A percentile compares a stretch with the other conserved stretches of the same genome.
Conservation (phyloP, 1,140 invertebrate genomes). For the honey bee (Apis mellifera) region DNA sequence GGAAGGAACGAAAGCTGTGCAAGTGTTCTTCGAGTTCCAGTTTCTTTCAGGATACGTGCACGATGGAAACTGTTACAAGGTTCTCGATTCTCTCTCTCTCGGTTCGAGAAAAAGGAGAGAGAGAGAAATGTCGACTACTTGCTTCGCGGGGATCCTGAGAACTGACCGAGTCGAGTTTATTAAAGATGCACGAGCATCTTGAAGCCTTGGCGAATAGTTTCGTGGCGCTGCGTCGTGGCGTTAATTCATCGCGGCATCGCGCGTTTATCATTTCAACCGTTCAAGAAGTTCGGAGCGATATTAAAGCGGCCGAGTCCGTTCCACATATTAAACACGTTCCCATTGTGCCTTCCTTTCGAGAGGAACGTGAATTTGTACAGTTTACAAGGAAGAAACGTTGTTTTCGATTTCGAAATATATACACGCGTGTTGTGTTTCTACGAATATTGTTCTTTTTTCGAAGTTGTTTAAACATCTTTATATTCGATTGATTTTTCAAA, state of each 20-base stretch:
- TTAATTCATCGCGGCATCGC: neutral
- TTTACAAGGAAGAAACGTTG: no score
- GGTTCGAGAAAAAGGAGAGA: no score
- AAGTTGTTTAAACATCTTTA: no score
- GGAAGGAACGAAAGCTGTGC: no score
- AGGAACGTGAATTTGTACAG: neutral
- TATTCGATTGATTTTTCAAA: no score
- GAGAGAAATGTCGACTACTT: neutral
- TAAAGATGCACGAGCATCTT: conserved; percentile 29
- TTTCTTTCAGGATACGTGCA: neutral
- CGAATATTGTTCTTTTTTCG: no score
- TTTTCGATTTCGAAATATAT: neutral
- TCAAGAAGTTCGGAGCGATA: neutral
- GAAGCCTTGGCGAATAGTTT: neutral
- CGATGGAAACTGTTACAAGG: conserved; percentile 32
- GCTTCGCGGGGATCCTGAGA: neutral
- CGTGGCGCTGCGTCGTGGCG: neutral
- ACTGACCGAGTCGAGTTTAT: conserved; percentile 9
- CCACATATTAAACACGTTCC: conserved; percentile 33
- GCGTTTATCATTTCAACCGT: conserved; percentile 13
- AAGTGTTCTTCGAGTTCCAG: neutral
- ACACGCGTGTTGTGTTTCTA: no score
- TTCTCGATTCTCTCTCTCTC: neutral
- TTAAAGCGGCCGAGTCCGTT: conserved; percentile 29
- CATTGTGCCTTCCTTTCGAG: no score